Evolutionary conservation across 2,113 vertebrate genomes (phyloP).

Genomic region (Pedionomus torquatus): DNA sequence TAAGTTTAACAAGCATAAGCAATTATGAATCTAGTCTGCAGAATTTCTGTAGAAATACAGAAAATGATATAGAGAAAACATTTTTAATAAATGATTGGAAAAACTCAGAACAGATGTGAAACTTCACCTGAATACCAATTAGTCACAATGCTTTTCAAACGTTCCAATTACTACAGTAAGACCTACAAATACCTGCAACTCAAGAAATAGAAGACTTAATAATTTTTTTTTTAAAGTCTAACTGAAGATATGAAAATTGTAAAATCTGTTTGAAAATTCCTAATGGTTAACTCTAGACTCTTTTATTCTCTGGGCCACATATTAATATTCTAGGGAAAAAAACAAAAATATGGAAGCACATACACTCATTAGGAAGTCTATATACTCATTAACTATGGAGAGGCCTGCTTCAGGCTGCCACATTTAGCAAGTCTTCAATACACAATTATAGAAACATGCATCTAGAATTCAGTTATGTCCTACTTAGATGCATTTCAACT

Average conservation of each 20-base stretch:
- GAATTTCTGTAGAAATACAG: neutral
- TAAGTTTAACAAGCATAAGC: neutral
- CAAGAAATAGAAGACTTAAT: neutral
- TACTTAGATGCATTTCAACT: neutral
- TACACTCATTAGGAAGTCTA: neutral
- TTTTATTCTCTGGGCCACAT: neutral
- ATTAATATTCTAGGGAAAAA: neutral
- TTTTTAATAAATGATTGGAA: neutral
- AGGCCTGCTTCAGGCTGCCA: neutral
- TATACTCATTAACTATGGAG: neutral
- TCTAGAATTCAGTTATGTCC: constrained; percentile 12
- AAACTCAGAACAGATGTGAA: neutral
- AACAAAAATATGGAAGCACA: neutral
- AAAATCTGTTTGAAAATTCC: neutral
- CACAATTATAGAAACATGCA: neutral
- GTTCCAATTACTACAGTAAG: neutral
- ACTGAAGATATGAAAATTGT: neutral
- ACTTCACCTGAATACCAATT: neutral
- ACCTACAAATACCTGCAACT: neutral
- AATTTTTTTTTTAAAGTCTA: neutral
- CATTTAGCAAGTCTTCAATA: neutral
- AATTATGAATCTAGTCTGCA: neutral
- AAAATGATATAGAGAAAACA: no score
- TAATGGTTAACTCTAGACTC: neutral
- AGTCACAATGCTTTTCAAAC: neutral